Base-by-base conservation (phyloP, 2,888 invertebrate genomes). In the Netelia virgata region DNA sequence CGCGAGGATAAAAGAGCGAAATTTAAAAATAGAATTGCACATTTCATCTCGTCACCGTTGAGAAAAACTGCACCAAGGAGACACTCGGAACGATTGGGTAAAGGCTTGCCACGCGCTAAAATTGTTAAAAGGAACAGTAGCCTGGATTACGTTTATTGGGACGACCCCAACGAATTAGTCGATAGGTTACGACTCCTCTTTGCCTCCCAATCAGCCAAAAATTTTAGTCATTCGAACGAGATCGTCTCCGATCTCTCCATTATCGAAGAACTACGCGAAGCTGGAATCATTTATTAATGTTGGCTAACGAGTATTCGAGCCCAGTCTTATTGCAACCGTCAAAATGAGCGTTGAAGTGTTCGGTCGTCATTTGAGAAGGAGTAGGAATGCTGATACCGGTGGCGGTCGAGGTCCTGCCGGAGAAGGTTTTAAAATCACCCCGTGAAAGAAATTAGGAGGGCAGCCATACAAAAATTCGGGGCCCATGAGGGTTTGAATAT, bases 81-180 rank as follows among this genome's bases (percentile, higher is more conserved):
- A 23, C 23, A 23, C 23, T 23, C 23, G 23, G 23, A 23, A 23
- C 23, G 23, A 23, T 23, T 23, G 14, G 47, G 50, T 28, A 55
- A 36, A 28, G 18, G 14, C 1, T 8, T 64, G 36, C 64, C 75
- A 0, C 36, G 16, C 1, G 53, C 64, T 20, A 75, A 50, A 41
- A 53, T 63, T 23, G 63, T 50, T 3, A 61, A 23, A 23, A 23
- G 23, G 23, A 23, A 23, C 23, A 23, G 23, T 3, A 23, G 23
- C 3, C 23, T 23, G 23, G 82, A 86, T 83, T 83, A 87, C 63
- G 66, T 86, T 3, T 80, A 87, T 68, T 88, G 81, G 78, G 82
- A 88, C 74, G 80, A 87, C 78, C 83, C 86, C 0, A 88, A 87
- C 61, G 84, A 87, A 72, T 55, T 88, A 1, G 87, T 87, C 0